Conservation (phyloP, 2,888 invertebrate genomes). For the Unio pictorum region DNA sequence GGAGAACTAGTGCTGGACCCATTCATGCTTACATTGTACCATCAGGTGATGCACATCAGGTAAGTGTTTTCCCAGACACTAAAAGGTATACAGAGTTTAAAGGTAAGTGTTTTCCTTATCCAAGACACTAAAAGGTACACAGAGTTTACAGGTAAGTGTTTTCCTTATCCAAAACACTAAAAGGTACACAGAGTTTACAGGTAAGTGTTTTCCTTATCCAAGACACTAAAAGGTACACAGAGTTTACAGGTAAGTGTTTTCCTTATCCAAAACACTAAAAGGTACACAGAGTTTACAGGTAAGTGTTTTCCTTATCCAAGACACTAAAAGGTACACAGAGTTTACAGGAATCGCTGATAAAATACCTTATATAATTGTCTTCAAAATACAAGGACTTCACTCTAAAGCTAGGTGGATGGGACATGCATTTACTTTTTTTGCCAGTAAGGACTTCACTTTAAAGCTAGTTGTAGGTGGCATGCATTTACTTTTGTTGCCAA, state of each 20-base stretch:
- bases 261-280: too few relatives aligned
- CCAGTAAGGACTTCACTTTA: not conserved
- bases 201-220: not conserved
- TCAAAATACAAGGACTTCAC: constrained; percentile 5
- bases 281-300: constrained; percentile 73
- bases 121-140: too few relatives aligned
- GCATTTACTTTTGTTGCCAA: too few relatives aligned
- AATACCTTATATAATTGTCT: not conserved
- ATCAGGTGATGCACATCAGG: constrained; percentile 87
- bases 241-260: not conserved
- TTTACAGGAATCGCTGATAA: too few relatives aligned
- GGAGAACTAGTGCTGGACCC: constrained; percentile 72
- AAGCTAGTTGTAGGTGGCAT: not conserved
- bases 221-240: too few relatives aligned
- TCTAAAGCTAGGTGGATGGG: not conserved
- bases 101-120: not conserved
- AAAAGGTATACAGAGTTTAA: too few relatives aligned
- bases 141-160: not conserved
- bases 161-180: not conserved
- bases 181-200: too few relatives aligned
- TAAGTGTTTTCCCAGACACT: constrained; percentile 53
- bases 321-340: too few relatives aligned
- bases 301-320: constrained; percentile 6
- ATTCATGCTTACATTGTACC: constrained; percentile 89
- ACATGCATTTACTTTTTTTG: not conserved